Evolutionary conservation across 1,140 invertebrate genomes (phyloP).

Genomic region (Drosophila mauritiana): DNA sequence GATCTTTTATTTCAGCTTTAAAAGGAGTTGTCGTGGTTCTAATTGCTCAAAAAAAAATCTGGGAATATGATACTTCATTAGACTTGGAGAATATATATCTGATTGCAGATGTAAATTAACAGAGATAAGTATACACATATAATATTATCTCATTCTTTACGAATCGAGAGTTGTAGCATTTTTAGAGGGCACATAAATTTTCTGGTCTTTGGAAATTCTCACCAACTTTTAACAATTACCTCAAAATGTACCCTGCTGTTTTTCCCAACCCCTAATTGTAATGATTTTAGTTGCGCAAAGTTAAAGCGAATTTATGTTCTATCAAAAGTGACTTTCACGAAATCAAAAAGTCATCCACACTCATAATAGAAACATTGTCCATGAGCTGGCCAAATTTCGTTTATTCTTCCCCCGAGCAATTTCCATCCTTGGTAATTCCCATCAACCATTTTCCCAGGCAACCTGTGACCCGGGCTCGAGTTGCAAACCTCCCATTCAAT

Average conservation of each 20-base stretch:
- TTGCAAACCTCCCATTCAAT: constrained; percentile 57
- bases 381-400: constrained; percentile 16
- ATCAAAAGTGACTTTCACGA: constrained; percentile 2
- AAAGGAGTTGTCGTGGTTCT: constrained; percentile 22
- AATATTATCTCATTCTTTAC: neutral
- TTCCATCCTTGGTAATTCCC: constrained; percentile 29
- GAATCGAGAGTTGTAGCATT: too few relatives aligned
- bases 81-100: neutral
- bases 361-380: constrained; percentile 10
- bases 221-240: neutral
- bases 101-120: neutral
- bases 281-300: neutral
- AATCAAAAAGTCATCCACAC: constrained; percentile 33
- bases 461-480: constrained; percentile 48
- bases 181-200: neutral
- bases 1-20: constrained; percentile 21
- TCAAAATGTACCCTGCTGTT: constrained; percentile 10
- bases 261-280: constrained; percentile 22
- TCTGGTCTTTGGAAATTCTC: neutral
- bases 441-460: constrained; percentile 54
- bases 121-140: neutral
- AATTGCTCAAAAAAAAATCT: constrained; percentile 5
- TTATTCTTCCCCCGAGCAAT: constrained; percentile 7
- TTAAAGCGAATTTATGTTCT: neutral
- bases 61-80: neutral